phyloP scores from a whole-genome alignment of 2,113 vertebrate species.

The Sisor rabdophorus region DNA sequence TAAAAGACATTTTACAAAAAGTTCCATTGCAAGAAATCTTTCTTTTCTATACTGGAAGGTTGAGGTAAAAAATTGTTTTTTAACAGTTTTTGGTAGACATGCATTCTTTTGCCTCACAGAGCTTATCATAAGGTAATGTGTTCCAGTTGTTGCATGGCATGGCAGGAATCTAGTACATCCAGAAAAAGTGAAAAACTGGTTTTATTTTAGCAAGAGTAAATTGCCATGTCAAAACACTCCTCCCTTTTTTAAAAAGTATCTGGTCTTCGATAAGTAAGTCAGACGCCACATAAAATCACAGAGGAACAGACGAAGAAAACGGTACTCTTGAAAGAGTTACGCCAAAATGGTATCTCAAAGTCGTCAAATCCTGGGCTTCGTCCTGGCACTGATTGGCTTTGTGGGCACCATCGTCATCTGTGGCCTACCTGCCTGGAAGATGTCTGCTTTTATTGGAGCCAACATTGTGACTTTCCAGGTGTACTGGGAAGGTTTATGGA shows the following conservation, averaged over 20 bases:
- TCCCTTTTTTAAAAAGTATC: background rate
- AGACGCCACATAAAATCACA: background rate
- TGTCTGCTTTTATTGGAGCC: constrained; percentile 81
- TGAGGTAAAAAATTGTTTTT: too few species aligned
- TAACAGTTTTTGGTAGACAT: too few species aligned
- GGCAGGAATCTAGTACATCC: constrained; percentile 11
- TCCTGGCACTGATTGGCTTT: constrained; percentile 75
- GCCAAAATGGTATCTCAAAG: constrained; percentile 57
- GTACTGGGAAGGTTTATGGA: constrained; percentile 79
- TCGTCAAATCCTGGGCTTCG: constrained; percentile 74
- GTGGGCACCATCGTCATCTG: constrained; percentile 78
- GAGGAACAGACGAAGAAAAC: background rate
- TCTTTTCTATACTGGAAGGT: too few species aligned
- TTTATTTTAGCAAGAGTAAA: background rate
- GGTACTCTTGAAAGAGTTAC: background rate
- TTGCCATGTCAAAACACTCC: background rate
- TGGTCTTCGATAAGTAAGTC: background rate
- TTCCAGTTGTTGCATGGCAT: background rate
- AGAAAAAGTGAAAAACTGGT: constrained; percentile 14
- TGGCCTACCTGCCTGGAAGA: constrained; percentile 79
- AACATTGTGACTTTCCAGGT: constrained; percentile 81
- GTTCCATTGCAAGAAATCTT: too few species aligned
- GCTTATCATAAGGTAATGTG: background rate
- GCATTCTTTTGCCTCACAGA: background rate
- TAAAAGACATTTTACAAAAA: too few species aligned